These are phyloP conservation scores for Lycophotia porphyrea DNA, from an alignment of 2,888 invertebrate genomes.

Conservation along the genomic window DNA sequence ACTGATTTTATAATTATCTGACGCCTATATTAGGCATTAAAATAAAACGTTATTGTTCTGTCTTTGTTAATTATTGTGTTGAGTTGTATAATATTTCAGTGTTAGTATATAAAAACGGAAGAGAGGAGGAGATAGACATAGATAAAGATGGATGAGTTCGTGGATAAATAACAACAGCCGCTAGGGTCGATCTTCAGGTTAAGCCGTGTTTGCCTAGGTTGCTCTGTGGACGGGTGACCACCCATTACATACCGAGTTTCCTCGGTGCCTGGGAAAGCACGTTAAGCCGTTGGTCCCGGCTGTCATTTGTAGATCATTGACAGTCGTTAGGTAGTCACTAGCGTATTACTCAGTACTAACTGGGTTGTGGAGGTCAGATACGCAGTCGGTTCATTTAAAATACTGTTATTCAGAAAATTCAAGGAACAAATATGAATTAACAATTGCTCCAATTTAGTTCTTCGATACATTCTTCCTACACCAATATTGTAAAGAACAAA, in stretches of 20 bases:
- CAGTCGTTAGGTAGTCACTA: not conserved
- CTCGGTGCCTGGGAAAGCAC: not conserved
- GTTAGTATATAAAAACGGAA: not conserved
- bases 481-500: too few relatives aligned
- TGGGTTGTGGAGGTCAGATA: not conserved
- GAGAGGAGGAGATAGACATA: not conserved
- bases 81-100: not conserved
- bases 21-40: slow-evolving; percentile 16
- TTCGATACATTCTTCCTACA: too few relatives aligned
- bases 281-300: not conserved
- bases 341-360: not conserved
- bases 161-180: not conserved
- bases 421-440: too few relatives aligned
- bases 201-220: not conserved
- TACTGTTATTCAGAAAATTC: too few relatives aligned
- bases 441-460: too few relatives aligned
- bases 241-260: not conserved
- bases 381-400: not conserved
- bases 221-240: not conserved
- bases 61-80: not conserved
- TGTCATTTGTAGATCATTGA: not conserved
- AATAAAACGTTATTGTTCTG: not conserved
- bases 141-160: not conserved
- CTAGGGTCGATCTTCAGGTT: not conserved
- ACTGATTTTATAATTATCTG: slow-evolving; percentile 57